Evolutionary conservation across 2,113 vertebrate species (phyloP).

Genomic region (Psittacula cyanocephala): DNA sequence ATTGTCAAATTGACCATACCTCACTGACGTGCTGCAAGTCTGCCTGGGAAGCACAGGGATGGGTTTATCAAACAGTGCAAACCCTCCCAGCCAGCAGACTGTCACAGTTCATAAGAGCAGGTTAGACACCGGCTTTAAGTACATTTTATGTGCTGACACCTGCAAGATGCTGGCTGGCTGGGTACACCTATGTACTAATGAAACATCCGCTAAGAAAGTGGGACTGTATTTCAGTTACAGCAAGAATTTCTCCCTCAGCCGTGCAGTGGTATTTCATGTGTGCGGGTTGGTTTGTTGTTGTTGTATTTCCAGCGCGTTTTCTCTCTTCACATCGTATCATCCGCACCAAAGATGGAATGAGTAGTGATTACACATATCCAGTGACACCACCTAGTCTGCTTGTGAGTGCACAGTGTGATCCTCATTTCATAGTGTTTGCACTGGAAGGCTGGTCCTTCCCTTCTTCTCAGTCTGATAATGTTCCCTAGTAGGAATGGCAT

Average conservation of each 20-base stretch:
- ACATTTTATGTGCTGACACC: background rate
- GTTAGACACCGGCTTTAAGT: background rate
- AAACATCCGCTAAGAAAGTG: background rate
- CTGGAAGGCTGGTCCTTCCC: background rate
- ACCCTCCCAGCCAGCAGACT: background rate
- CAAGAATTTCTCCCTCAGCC: background rate
- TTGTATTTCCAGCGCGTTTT: background rate
- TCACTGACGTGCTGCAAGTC: slow-evolving; percentile 44
- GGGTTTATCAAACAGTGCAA: background rate
- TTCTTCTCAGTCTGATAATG: background rate
- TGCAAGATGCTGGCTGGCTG: background rate
- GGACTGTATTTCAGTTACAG: background rate
- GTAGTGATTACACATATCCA: background rate
- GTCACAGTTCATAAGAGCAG: background rate
- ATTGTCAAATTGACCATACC: slow-evolving; percentile 6
- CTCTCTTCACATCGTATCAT: background rate
- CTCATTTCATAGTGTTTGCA: background rate
- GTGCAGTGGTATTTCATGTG: background rate
- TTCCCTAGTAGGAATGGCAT: background rate
- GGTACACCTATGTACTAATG: slow-evolving; percentile 22
- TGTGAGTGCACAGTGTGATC: background rate
- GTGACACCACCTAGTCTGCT: background rate
- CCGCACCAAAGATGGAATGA: background rate
- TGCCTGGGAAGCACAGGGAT: slow-evolving; percentile 1
- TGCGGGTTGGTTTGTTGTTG: background rate